Evolutionary conservation across 2,888 invertebrate genomes (phyloP).

Genomic region (Seladonia tumulorum): DNA sequence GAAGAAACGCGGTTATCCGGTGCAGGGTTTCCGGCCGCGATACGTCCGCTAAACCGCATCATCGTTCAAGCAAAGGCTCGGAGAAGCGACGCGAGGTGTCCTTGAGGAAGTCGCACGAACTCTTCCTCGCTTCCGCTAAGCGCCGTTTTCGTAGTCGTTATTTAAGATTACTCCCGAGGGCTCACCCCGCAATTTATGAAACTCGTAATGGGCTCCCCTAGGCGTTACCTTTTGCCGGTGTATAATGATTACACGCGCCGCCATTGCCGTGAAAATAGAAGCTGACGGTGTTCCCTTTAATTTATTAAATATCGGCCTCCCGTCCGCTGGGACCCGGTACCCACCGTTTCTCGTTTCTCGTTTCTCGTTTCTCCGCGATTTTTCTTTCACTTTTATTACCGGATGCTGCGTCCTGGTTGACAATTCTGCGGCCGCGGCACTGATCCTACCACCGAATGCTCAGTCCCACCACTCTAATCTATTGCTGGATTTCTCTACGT

Average conservation of each 20-base stretch:
- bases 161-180: conserved; percentile 69
- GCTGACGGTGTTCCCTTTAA: conserved; percentile 42
- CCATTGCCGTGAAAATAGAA: conserved; percentile 50
- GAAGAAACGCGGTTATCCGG: conserved; percentile 8
- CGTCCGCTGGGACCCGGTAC: conserved; percentile 20
- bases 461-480: not conserved
- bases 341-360: not conserved
- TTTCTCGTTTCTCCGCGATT: not conserved
- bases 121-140: conserved; percentile 54
- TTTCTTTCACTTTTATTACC: conserved; percentile 1
- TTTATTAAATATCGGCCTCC: conserved; percentile 35
- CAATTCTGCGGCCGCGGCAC: not conserved
- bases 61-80: conserved; percentile 31
- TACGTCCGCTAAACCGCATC: conserved; percentile 39
- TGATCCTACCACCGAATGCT: not conserved
- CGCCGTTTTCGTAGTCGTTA: conserved; percentile 70
- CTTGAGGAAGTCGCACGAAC: conserved; percentile 38
- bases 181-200: conserved; percentile 67
- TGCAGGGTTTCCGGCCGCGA: conserved; percentile 23
- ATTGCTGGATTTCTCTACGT: not conserved
- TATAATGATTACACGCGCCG: conserved; percentile 66
- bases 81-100: conserved; percentile 37
- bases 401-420: conserved; percentile 2
- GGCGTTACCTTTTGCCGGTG: conserved; percentile 63
- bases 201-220: conserved; percentile 69